phyloP scores from a whole-genome alignment of 2,113 vertebrate genomes.

The Eurypyga helias region DNA sequence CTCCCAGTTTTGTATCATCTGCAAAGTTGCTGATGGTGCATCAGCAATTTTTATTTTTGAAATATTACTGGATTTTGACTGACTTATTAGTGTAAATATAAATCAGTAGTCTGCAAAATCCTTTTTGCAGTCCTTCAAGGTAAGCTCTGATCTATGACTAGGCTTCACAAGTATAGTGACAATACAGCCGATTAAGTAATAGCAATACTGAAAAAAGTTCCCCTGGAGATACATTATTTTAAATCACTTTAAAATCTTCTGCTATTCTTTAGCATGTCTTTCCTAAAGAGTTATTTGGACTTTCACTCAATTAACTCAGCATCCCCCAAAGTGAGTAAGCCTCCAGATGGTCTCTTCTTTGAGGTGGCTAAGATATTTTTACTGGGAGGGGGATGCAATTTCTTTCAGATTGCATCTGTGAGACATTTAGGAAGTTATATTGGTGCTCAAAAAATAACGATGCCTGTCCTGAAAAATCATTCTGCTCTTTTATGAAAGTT shows the following conservation, averaged over 20 bases:
- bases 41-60: background rate
- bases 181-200: background rate
- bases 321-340: slow-evolving; percentile 24
- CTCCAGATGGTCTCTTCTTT: slow-evolving; percentile 64
- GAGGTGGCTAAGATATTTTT: slow-evolving; percentile 55
- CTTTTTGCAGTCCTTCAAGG: background rate
- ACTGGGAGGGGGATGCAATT: slow-evolving; percentile 10
- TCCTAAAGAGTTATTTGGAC: slow-evolving; percentile 38
- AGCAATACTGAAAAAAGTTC: background rate
- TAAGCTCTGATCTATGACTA: background rate
- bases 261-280: background rate
- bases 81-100: background rate
- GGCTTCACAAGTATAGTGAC: background rate
- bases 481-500: slow-evolving; percentile 40
- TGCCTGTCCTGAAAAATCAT: slow-evolving; percentile 56
- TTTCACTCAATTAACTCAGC: slow-evolving; percentile 53
- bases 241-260: background rate
- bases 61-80: background rate
- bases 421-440: slow-evolving; percentile 69
- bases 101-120: background rate
- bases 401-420: slow-evolving; percentile 62
- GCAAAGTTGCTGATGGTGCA: background rate
- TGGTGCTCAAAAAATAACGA: slow-evolving; percentile 35
- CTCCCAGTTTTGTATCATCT: background rate
- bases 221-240: background rate